Conservation (phyloP, 2,888 invertebrate species). For the Mechanitis messenoides region DNA sequence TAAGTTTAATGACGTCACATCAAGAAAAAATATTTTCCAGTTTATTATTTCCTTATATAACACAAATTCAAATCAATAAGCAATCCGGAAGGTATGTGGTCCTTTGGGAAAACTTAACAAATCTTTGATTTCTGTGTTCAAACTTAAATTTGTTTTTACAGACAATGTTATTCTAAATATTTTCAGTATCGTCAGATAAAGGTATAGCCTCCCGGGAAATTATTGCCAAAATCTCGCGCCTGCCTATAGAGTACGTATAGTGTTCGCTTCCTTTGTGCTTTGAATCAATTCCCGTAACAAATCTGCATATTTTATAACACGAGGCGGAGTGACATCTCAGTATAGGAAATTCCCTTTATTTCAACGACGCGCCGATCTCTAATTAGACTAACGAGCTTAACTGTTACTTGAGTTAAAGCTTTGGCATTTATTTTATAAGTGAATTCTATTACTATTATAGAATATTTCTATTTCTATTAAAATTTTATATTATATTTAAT, state of each 20-base stretch:
- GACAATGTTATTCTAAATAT: constrained; percentile 43
- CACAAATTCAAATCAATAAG: too few species aligned
- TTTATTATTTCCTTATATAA: too few species aligned
- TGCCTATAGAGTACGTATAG: constrained; percentile 69
- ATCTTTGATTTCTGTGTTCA: neutral
- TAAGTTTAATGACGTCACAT: too few species aligned
- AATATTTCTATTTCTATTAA: too few species aligned
- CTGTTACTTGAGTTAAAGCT: neutral
- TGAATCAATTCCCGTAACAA: constrained; percentile 75
- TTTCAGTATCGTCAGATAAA: constrained; percentile 65
- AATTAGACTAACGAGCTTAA: neutral
- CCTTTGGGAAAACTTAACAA: neutral
- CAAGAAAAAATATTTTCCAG: too few species aligned
- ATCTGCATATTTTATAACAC: constrained; percentile 74
- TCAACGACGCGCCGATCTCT: neutral
- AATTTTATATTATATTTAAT: too few species aligned
- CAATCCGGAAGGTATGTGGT: too few species aligned
- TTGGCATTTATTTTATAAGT: too few species aligned
- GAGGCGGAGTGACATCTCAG: constrained; percentile 62
- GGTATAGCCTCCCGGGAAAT: constrained; percentile 69
- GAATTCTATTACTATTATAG: too few species aligned
- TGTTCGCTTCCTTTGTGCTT: constrained; percentile 66
- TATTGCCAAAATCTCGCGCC: constrained; percentile 70
- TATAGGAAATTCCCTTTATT: constrained; percentile 34
- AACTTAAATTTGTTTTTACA: constrained; percentile 10